Evolutionary conservation across 2,113 vertebrate species (phyloP).

Genomic region (Panthera tigris): DNA sequence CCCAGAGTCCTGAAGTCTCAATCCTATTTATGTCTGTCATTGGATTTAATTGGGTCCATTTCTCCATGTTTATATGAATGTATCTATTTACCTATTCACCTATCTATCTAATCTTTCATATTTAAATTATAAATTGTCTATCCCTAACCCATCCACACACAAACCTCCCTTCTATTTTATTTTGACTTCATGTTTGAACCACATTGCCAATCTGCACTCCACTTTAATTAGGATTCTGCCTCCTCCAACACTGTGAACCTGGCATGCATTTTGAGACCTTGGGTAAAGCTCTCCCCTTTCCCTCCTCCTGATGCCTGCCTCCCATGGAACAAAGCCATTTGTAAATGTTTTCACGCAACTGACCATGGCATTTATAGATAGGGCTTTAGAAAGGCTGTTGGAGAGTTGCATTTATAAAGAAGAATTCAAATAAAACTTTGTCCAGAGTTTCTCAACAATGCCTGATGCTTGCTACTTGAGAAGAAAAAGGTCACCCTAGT

Average conservation of each 20-base stretch:
- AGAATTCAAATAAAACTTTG: slow-evolving; percentile 10
- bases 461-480: slow-evolving; percentile 7
- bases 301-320: not conserved
- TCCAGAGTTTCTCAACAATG: not conserved
- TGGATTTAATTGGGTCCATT: not conserved
- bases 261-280: not conserved
- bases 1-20: not conserved
- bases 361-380: not conserved
- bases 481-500: slow-evolving; percentile 7
- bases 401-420: not conserved
- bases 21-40: not conserved
- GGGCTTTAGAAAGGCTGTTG: not conserved
- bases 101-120: not conserved
- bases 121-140: not conserved
- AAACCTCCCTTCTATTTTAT: not conserved
- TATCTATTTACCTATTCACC: not conserved
- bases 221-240: not conserved
- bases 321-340: not conserved
- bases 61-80: not conserved
- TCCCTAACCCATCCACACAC: not conserved
- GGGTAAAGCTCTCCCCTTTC: not conserved
- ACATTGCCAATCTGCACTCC: not conserved
- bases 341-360: not conserved
- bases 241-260: not conserved
- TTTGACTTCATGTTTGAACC: slow-evolving; percentile 8